Base-by-base conservation (phyloP, 2,888 invertebrate genomes). In the Pyrrhosoma nymphula region DNA sequence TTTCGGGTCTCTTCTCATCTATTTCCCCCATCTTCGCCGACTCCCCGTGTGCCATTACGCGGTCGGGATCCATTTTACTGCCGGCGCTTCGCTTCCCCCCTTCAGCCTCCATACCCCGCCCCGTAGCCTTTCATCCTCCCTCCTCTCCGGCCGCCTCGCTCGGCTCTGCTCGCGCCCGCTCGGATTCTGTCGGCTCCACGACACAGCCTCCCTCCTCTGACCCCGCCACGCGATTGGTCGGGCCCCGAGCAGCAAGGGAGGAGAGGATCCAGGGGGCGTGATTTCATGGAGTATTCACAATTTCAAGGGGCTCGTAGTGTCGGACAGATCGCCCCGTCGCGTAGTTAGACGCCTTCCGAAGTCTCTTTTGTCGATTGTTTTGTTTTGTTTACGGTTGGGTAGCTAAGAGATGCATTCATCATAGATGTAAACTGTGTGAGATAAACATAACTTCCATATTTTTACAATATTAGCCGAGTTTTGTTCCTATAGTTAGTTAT, bases 11-110 rank as follows among this genome's bases (percentile, higher is more conserved):
- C 39, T 93, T 91, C 91, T n/a, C 60, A 60, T 16, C 91, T 91
- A 91, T 91, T 93, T 20, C 91, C 69, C 69, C 47, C 63, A 47
- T 69, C 93, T 56, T 60, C 30, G n/a, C 39, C 35, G 56, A 60
- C 63, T 91, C 91, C 63, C 35, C 39, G 63, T 91, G 93, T 93
- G 93, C 93, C 93, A 93, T 93, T 93, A 93, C 93, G 93, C 93
- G 93, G 93, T 39, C 75, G 93, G 93, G 93, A 93, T 93, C 93
- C 93, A 93, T 93, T 93, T 93, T 93, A 93, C 93, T 93, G 93
- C 69, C 69, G 75, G 93, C 47, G 69, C 47, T 63, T n/a, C n/a
- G 60, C 39, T 47, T 47, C 89, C 60, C 56, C n/a, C 35, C 63
- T 39, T 8, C 8, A 2, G 35, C 16, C 30, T 10, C 35, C 82